A percentile compares a stretch with the other conserved stretches of the same genome.
Evolutionary conservation across 2,113 vertebrate species (phyloP).

Genomic region (Pipa parva): DNA sequence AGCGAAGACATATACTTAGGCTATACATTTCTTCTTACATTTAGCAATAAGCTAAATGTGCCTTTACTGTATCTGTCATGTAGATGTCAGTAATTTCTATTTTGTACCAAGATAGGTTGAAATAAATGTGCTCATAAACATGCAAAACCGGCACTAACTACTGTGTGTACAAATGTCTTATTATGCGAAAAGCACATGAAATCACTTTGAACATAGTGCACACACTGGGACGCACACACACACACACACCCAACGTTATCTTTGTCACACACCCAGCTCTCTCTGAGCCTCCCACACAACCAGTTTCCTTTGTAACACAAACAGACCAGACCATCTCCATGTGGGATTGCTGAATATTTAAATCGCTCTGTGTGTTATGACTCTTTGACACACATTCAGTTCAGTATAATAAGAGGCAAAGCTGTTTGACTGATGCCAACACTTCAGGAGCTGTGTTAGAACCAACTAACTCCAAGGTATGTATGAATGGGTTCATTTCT

Average conservation of each 20-base stretch:
- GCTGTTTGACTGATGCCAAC: not conserved
- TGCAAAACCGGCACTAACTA: not conserved
- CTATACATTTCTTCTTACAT: too few species aligned
- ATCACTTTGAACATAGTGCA: constrained; percentile 4
- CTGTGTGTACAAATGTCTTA: not conserved
- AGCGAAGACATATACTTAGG: too few species aligned
- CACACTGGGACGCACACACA: not conserved
- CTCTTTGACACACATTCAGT: not conserved
- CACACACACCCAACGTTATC: constrained; percentile 10
- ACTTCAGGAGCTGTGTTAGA: not conserved
- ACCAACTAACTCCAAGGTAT: not conserved
- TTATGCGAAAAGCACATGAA: too few species aligned
- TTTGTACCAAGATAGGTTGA: too few species aligned
- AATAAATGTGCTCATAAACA: too few species aligned
- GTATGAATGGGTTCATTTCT: not conserved
- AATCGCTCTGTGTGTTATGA: not conserved
- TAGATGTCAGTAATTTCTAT: too few species aligned
- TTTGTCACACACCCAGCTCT: constrained; percentile 18
- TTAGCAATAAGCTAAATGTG: too few species aligned
- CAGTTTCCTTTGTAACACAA: constrained; percentile 20
- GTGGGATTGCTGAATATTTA: not conserved
- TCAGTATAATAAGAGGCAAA: not conserved
- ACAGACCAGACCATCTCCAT: not conserved
- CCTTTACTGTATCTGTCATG: too few species aligned
- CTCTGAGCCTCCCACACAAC: constrained; percentile 16